These are phyloP conservation scores for Euwallacea fornicatus DNA, from an alignment of 1,140 invertebrate species.

Conservation along the genomic window DNA sequence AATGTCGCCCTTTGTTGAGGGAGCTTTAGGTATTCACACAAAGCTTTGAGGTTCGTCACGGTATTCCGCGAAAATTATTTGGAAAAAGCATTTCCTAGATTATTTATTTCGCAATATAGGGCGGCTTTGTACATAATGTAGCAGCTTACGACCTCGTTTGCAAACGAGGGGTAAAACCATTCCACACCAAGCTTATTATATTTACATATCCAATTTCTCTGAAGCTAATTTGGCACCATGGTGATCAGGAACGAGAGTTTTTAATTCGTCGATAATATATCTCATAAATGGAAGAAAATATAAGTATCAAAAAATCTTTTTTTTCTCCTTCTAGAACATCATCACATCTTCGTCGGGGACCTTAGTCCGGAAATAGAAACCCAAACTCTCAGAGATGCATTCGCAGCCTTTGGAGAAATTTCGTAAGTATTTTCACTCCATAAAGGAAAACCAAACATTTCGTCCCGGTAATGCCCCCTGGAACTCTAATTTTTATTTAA, in stretches of 20 bases:
- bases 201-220: too few relatives aligned
- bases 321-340: slow-evolving; percentile 70
- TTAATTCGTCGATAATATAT: too few relatives aligned
- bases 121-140: slow-evolving; percentile 2
- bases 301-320: neutral
- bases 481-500: neutral
- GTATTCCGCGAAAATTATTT: slow-evolving; percentile 6
- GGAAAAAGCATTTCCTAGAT: slow-evolving; percentile 10
- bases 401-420: slow-evolving; percentile 97
- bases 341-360: slow-evolving; percentile 99
- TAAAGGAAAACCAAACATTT: neutral
- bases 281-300: neutral
- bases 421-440: slow-evolving; percentile 59
- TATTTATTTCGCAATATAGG: slow-evolving; percentile 11
- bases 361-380: slow-evolving; percentile 98
- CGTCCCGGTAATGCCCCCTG: neutral
- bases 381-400: slow-evolving; percentile 94
- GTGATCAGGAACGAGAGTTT: too few relatives aligned
- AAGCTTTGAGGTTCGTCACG: slow-evolving; percentile 11
- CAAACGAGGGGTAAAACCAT: too few relatives aligned
- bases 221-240: too few relatives aligned
- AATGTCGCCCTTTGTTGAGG: slow-evolving; percentile 2
- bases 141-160: neutral
- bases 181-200: too few relatives aligned
- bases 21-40: slow-evolving; percentile 10